These are phyloP conservation scores for Dolichopus griseipennis DNA, from an alignment of 2,888 invertebrate species.

Conservation along the genomic window DNA sequence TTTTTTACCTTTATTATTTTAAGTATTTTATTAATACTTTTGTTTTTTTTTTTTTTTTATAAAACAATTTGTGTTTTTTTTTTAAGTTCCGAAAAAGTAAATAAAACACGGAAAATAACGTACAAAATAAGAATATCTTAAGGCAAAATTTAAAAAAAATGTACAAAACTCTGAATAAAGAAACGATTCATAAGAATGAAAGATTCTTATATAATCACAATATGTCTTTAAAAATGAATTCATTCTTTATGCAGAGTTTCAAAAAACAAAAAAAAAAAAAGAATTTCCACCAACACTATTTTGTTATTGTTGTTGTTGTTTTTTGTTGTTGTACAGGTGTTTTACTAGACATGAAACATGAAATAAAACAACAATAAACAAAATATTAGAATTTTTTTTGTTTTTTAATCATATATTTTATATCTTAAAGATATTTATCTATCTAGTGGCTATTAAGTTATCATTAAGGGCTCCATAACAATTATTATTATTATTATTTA, in stretches of 20 bases:
- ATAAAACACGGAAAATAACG: too few relatives aligned
- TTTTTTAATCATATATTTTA: background rate
- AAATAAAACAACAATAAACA: background rate
- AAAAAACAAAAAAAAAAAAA: too few relatives aligned
- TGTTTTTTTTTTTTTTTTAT: too few relatives aligned
- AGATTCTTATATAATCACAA: too few relatives aligned
- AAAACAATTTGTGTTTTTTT: too few relatives aligned
- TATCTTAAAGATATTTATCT: background rate
- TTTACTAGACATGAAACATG: background rate
- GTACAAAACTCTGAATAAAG: too few relatives aligned
- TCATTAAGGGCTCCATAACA: slow-evolving; percentile 6
- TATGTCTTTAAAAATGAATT: too few relatives aligned
- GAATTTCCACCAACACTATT: background rate
- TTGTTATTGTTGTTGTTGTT: background rate
- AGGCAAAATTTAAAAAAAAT: too few relatives aligned
- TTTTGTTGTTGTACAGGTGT: background rate
- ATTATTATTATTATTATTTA: background rate
- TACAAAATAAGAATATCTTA: too few relatives aligned
- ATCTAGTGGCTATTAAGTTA: background rate
- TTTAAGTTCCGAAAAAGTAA: too few relatives aligned
- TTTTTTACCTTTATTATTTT: background rate
- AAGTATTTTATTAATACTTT: background rate
- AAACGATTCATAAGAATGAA: too few relatives aligned
- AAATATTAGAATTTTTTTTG: background rate
- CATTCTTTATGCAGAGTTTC: too few relatives aligned